Percentiles rank a stretch among this genome's conserved stretches.
phyloP scores from a whole-genome alignment of 2,797 vertebrate genomes.

The Macrochelys suwanniensis region DNA sequence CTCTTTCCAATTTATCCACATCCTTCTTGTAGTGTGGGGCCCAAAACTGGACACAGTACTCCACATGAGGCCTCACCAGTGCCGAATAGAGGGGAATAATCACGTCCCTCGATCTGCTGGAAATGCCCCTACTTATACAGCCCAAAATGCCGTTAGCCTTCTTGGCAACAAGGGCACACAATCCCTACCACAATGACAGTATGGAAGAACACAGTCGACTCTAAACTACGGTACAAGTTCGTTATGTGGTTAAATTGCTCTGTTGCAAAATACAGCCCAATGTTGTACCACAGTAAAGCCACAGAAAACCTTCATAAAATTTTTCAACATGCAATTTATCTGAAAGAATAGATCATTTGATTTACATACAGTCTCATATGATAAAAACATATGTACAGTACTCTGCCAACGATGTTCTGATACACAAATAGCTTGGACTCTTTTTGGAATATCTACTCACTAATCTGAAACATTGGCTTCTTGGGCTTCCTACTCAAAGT shows the following conservation, averaged over 20 bases:
- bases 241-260: neutral
- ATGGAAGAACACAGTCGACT: neutral
- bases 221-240: neutral
- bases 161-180: too few species aligned
- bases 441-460: neutral
- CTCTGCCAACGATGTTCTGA: neutral
- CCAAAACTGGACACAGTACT: too few species aligned
- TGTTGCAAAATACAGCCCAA: neutral
- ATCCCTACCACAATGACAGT: neutral
- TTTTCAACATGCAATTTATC: neutral
- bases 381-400: neutral
- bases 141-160: too few species aligned
- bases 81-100: too few species aligned
- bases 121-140: too few species aligned
- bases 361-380: neutral
- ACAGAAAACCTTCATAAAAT: neutral
- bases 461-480: neutral
- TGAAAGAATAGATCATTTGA: neutral
- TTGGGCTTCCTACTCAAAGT: neutral
- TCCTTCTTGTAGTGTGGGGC: too few species aligned
- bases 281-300: neutral
- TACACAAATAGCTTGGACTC: neutral
- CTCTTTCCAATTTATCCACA: too few species aligned
- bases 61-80: too few species aligned
- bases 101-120: too few species aligned